Evolutionary conservation across 2,888 invertebrate species (phyloP).

Genomic region (Latheticus oryzae): DNA sequence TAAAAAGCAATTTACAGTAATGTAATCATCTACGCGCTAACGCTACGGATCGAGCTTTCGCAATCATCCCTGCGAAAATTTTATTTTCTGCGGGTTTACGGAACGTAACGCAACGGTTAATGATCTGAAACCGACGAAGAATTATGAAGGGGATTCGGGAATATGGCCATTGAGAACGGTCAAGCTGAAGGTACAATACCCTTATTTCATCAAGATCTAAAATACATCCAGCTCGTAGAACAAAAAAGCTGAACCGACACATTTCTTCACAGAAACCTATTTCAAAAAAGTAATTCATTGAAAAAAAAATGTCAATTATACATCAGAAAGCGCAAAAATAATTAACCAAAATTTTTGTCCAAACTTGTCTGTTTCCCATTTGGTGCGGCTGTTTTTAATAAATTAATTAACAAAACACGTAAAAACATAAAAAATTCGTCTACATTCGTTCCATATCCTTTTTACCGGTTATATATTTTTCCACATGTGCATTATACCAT

Average conservation of each 20-base stretch:
- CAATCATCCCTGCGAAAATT: constrained; percentile 21
- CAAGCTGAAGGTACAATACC: constrained; percentile 4
- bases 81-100: constrained; percentile 33
- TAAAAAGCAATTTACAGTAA: constrained; percentile 46
- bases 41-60: constrained; percentile 32
- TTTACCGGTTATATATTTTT: not conserved
- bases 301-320: not conserved
- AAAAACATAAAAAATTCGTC: too few species aligned
- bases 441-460: too few species aligned
- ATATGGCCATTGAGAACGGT: constrained; percentile 1
- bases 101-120: constrained; percentile 33
- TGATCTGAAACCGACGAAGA: constrained; percentile 21
- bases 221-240: too few species aligned
- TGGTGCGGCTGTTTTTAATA: too few species aligned
- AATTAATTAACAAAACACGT: too few species aligned
- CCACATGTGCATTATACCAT: constrained; percentile 1
- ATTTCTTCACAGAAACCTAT: not conserved
- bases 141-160: constrained; percentile 8
- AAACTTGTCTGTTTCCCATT: not conserved
- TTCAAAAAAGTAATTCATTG: not conserved
- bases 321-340: not conserved
- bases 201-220: too few species aligned
- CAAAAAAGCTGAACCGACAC: too few species aligned
- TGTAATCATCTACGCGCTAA: constrained; percentile 41
- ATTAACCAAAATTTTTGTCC: not conserved